Conservation (phyloP, 2,797 vertebrate genomes). For the Hyperoplus immaculatus region DNA sequence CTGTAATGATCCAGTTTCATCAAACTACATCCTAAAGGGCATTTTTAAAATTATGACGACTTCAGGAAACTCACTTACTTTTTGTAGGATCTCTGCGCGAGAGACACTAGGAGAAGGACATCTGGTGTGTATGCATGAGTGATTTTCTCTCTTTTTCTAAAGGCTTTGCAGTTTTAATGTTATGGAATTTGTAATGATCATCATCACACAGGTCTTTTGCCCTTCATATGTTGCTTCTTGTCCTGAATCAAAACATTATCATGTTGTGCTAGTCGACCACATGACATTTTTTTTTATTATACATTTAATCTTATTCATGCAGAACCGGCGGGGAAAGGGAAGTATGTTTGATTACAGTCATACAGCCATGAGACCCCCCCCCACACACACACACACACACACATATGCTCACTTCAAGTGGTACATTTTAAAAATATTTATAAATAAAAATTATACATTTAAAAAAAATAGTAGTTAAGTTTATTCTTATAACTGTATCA, state of each 20-base stretch:
- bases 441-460: too few relatives aligned
- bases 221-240: slow-evolving; percentile 37
- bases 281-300: slow-evolving; percentile 33
- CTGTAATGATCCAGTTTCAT: slow-evolving; percentile 33
- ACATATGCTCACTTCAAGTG: too few relatives aligned
- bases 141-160: background rate
- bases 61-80: slow-evolving; percentile 13
- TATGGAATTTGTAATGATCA: slow-evolving; percentile 29
- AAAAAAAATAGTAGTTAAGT: too few relatives aligned
- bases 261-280: slow-evolving; percentile 32
- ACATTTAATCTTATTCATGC: slow-evolving; percentile 2
- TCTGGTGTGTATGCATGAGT: slow-evolving; percentile 16
- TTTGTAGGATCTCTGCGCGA: slow-evolving; percentile 22
- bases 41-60: slow-evolving; percentile 19
- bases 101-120: slow-evolving; percentile 29
- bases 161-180: slow-evolving; percentile 32
- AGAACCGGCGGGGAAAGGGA: background rate
- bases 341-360: too few relatives aligned
- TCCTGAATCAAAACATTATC: slow-evolving; percentile 27
- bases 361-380: too few relatives aligned
- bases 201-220: slow-evolving; percentile 32
- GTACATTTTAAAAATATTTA: too few relatives aligned
- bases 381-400: too few relatives aligned
- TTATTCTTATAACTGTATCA: too few relatives aligned
- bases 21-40: slow-evolving; percentile 15